phyloP scores from a whole-genome alignment of 1,140 invertebrate species.

The Drosophila tropicalis region DNA sequence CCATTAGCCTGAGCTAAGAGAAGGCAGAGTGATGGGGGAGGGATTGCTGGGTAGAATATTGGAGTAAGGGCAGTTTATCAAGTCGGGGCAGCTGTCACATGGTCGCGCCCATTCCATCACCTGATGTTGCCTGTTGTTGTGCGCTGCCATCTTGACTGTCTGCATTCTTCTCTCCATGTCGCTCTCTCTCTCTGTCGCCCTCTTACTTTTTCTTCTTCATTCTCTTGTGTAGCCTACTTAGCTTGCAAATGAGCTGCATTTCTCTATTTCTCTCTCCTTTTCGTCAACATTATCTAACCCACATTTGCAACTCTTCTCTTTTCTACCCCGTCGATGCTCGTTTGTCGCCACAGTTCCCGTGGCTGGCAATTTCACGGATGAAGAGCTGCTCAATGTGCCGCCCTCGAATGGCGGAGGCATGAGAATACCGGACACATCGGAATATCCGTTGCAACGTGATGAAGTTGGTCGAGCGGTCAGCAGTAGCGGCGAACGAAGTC shows the following conservation, averaged over 20 bases:
- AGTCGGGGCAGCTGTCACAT: conserved; percentile 57
- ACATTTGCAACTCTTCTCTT: conserved; percentile 33
- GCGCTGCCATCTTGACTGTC: conserved; percentile 19
- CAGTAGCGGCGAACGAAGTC: conserved; percentile 67
- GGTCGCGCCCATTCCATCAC: conserved; percentile 7
- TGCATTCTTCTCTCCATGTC: conserved; percentile 23
- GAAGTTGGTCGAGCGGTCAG: conserved; percentile 85
- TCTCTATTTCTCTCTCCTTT: conserved; percentile 5
- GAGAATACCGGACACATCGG: conserved; percentile 84
- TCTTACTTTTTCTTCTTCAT: conserved; percentile 20
- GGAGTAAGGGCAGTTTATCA: conserved; percentile 54
- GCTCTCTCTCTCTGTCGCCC: conserved; percentile 26
- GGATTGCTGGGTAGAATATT: neutral
- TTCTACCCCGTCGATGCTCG: conserved; percentile 17
- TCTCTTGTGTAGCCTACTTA: conserved; percentile 40
- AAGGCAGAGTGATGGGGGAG: neutral
- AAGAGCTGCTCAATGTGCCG: conserved; percentile 83
- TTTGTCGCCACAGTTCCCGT: conserved; percentile 85
- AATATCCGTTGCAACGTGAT: conserved; percentile 88
- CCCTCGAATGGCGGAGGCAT: conserved; percentile 44
- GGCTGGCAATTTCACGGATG: conserved; percentile 88
- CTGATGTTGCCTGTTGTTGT: neutral
- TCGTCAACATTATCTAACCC: conserved; percentile 26
- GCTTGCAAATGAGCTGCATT: conserved; percentile 36
- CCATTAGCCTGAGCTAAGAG: conserved; percentile 46